Conservation (phyloP, 2,113 vertebrate genomes). For the Picathartes gymnocephalus region DNA sequence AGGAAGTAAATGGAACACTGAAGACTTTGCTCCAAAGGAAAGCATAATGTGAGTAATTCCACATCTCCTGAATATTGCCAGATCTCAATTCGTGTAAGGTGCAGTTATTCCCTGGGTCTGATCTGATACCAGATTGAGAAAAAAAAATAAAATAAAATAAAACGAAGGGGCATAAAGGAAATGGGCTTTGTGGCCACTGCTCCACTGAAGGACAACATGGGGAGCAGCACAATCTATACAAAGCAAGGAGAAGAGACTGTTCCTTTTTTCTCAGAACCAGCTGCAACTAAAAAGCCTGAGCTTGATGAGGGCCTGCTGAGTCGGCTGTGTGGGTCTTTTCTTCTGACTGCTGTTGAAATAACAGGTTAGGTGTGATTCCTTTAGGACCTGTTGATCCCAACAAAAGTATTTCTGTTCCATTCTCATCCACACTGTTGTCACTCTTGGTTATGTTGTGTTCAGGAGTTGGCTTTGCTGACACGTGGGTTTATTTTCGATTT, state of each 20-base stretch:
- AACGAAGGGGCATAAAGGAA: background rate
- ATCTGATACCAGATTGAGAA: background rate
- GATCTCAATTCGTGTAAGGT: background rate
- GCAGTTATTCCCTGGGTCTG: background rate
- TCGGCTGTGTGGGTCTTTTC: background rate
- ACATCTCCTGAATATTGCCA: background rate
- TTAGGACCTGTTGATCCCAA: background rate
- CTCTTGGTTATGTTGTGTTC: background rate
- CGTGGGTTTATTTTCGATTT: background rate
- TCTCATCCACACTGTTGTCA: background rate
- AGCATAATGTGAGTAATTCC: background rate
- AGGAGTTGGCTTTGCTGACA: background rate
- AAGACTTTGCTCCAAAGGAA: background rate
- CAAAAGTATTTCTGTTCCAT: background rate
- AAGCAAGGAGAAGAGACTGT: background rate
- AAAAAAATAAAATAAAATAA: background rate
- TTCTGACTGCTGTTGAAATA: background rate
- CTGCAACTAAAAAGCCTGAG: background rate
- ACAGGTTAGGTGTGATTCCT: background rate
- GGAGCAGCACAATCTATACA: background rate
- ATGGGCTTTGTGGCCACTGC: background rate
- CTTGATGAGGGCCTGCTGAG: background rate
- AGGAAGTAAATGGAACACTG: background rate
- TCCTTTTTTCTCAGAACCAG: background rate
- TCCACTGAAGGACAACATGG: background rate